Percentiles rank a stretch among this genome's conserved stretches.
phyloP scores from a whole-genome alignment of 1,140 invertebrate species.

The Pristionchus pacificus region DNA sequence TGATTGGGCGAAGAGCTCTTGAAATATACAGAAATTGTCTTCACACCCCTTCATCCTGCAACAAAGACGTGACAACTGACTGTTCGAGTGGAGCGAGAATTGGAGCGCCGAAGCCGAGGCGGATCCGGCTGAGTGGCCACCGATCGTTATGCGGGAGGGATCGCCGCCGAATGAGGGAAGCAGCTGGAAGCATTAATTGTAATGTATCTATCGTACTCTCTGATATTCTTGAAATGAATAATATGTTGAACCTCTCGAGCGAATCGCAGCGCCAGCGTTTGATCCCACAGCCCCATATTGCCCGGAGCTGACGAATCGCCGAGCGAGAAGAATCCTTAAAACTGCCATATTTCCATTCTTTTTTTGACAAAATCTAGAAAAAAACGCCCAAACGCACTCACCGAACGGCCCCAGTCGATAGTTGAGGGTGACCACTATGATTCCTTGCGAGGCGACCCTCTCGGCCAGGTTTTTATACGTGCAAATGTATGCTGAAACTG shows the following conservation, averaged over 20 bases:
- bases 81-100: constrained; percentile 29
- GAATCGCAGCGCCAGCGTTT: neutral
- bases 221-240: neutral
- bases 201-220: neutral
- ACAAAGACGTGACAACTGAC: constrained; percentile 1
- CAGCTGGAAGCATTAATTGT: neutral
- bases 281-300: neutral
- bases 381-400: neutral
- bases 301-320: neutral
- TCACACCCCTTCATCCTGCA: neutral
- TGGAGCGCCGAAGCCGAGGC: constrained; percentile 72
- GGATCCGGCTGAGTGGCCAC: constrained; percentile 69
- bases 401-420: neutral
- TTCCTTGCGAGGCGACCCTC: neutral
- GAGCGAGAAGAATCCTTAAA: neutral
- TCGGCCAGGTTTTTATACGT: neutral
- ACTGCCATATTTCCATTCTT: too few relatives aligned
- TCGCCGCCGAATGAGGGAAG: constrained; percentile 50
- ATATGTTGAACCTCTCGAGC: neutral
- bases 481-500: too few relatives aligned
- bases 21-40: neutral
- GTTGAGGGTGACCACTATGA: neutral
- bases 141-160: constrained; percentile 63
- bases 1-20: neutral
- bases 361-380: too few relatives aligned